These are phyloP conservation scores for Ophion costatus DNA, from an alignment of 2,888 invertebrate species.

Conservation along the genomic window DNA sequence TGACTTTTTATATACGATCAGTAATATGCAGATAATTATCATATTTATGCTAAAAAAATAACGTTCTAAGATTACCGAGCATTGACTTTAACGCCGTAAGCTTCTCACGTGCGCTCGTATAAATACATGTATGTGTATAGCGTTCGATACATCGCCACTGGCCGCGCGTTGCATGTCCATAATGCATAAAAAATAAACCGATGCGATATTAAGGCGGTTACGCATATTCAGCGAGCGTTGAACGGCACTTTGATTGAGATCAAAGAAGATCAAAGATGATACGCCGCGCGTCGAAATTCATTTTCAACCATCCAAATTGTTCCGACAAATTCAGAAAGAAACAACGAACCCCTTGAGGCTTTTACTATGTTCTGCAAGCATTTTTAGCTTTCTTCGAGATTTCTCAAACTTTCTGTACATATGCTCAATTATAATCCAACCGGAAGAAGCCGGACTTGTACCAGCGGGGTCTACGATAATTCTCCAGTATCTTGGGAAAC, in stretches of 20 bases:
- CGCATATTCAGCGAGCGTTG: conserved; percentile 47
- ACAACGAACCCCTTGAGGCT: background rate
- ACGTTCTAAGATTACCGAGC: conserved; percentile 6
- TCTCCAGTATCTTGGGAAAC: conserved; percentile 4
- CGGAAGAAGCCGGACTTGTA: background rate
- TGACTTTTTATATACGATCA: too few species aligned
- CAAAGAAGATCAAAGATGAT: conserved; percentile 45
- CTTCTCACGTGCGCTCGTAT: background rate
- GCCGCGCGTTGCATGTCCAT: conserved; percentile 54
- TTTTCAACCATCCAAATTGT: conserved; percentile 30
- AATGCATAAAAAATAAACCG: conserved; percentile 57
- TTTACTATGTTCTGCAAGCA: background rate
- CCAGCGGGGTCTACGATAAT: background rate
- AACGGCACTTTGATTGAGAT: conserved; percentile 59
- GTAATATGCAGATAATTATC: background rate
- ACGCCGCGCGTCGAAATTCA: conserved; percentile 13
- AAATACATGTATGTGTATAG: conserved; percentile 28
- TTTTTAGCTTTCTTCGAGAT: conserved; percentile 1
- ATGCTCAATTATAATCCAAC: conserved; percentile 16
- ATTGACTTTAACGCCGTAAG: background rate
- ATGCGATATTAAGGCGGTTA: conserved; percentile 31
- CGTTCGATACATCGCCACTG: conserved; percentile 48
- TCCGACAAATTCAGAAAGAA: too few species aligned
- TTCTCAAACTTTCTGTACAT: conserved; percentile 43
- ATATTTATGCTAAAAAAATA: conserved; percentile 9